Evolutionary conservation across 2,113 vertebrate species (phyloP).

Genomic region (Dromas ardeola): DNA sequence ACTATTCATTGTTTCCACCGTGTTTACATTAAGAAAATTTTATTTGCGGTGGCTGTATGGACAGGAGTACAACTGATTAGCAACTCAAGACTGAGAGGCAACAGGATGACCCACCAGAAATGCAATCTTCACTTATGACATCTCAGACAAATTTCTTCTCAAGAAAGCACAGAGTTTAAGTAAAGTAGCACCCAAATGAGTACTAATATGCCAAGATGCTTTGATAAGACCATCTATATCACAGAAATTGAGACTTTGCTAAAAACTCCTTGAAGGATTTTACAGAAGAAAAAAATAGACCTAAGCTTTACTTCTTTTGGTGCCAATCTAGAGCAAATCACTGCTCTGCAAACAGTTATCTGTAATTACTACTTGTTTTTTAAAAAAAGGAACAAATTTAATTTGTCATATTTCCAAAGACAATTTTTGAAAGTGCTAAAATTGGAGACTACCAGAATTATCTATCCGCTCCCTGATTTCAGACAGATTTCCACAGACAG

Average conservation of each 20-base stretch:
- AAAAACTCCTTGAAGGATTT: not conserved
- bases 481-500: not conserved
- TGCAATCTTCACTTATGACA: not conserved
- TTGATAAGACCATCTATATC: not conserved
- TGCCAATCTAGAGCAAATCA: not conserved
- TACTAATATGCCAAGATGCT: not conserved
- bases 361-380: not conserved
- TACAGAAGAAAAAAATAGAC: not conserved
- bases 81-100: not conserved
- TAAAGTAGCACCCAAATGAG: not conserved
- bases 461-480: not conserved
- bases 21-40: not conserved
- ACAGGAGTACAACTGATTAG: not conserved
- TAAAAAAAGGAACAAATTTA: not conserved
- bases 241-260: not conserved
- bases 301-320: not conserved
- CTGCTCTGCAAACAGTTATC: not conserved
- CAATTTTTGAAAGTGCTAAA: not conserved
- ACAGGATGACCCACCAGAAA: not conserved
- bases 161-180: not conserved
- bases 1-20: not conserved
- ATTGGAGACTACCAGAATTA: not conserved
- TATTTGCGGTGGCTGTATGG: not conserved
- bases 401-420: not conserved
- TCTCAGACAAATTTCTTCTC: not conserved